Evolutionary conservation across 2,797 vertebrate species (phyloP).

Genomic region (Todus mexicanus): DNA sequence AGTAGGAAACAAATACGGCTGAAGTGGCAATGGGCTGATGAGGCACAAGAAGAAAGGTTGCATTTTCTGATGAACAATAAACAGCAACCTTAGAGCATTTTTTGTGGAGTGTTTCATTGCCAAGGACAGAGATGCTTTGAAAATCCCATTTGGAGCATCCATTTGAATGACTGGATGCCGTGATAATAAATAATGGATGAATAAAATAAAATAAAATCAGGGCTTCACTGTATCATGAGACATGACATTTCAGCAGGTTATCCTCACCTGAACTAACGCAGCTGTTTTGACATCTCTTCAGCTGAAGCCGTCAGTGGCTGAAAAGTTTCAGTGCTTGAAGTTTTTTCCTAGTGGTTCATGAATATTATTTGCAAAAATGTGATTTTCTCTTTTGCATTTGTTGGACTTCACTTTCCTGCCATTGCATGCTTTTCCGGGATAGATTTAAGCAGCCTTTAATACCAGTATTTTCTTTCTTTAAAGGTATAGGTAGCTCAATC

Average conservation of each 20-base stretch:
- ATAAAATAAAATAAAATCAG: slow-evolving; percentile 10
- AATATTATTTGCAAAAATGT: neutral
- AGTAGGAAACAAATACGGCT: neutral
- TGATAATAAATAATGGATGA: slow-evolving; percentile 15
- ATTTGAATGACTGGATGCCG: neutral
- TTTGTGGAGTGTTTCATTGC: neutral
- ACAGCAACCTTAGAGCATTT: neutral
- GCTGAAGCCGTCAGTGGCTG: neutral
- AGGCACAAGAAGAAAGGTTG: neutral
- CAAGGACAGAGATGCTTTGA: neutral
- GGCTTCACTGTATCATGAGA: neutral
- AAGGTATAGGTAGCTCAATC: neutral
- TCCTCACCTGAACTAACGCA: neutral
- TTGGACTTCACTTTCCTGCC: neutral
- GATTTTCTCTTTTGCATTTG: neutral
- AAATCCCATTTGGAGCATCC: neutral
- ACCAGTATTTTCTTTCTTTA: neutral
- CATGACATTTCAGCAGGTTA: slow-evolving; percentile 6
- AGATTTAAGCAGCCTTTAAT: neutral
- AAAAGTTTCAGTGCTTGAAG: neutral
- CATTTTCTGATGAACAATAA: neutral
- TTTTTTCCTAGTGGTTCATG: neutral
- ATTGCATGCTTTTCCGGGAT: neutral
- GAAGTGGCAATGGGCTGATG: neutral
- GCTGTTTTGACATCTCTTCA: neutral